Conservation (phyloP, 2,113 vertebrate species). For the Struthio camelus region DNA sequence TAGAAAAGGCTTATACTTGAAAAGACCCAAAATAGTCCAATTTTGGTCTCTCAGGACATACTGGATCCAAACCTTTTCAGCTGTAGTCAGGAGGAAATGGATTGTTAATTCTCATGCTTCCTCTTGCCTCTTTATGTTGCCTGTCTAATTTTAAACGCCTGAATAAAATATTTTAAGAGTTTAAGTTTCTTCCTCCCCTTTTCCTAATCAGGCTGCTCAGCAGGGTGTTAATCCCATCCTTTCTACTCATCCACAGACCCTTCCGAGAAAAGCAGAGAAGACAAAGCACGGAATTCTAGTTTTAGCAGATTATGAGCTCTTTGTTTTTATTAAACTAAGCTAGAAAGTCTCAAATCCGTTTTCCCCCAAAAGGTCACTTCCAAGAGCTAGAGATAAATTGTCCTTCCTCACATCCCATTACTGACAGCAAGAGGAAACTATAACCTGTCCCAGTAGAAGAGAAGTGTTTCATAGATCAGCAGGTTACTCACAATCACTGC, state of each 20-base stretch:
- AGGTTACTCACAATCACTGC: background rate
- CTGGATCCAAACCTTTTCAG: background rate
- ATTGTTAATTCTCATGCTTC: slow-evolving; percentile 5
- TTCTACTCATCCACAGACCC: slow-evolving; percentile 27
- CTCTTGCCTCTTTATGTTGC: background rate
- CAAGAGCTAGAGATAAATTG: background rate
- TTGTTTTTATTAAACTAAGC: background rate
- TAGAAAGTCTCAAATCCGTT: slow-evolving; percentile 13
- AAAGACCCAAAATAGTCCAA: too few relatives aligned
- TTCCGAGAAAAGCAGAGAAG: slow-evolving; percentile 41
- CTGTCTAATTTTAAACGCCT: too few relatives aligned
- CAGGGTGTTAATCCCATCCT: slow-evolving; percentile 38
- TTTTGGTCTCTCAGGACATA: background rate
- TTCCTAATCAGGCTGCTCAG: slow-evolving; percentile 54
- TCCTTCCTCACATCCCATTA: background rate
- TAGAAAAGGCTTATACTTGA: background rate
- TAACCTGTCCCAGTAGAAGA: background rate
- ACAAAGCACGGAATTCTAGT: slow-evolving; percentile 15
- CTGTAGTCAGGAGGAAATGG: background rate
- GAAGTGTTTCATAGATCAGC: background rate
- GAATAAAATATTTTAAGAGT: slow-evolving; percentile 37
- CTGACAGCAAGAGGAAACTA: background rate
- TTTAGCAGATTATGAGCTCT: slow-evolving; percentile 18
- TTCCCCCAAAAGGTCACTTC: slow-evolving; percentile 17
- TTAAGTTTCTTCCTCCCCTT: slow-evolving; percentile 24